A percentile compares a stretch with the other conserved stretches of the same genome.
phyloP scores from a whole-genome alignment of 2,113 vertebrate species.

The Siniperca chuatsi region DNA sequence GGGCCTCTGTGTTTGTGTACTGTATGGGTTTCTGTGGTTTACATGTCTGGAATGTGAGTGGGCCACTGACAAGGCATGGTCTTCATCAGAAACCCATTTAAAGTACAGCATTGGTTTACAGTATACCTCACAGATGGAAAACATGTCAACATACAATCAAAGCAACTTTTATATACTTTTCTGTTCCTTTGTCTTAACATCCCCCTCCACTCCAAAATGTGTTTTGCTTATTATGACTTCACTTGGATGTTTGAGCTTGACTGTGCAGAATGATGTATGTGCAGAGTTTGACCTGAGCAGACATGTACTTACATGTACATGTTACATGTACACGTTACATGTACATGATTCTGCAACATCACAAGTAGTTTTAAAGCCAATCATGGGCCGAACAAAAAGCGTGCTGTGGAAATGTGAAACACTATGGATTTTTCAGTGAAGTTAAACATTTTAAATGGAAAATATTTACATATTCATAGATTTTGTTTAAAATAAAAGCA shows the following conservation, averaged over 20 bases:
- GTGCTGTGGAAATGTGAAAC: neutral
- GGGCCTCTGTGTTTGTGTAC: slow-evolving; percentile 25
- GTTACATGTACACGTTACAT: too few species aligned
- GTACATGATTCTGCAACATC: neutral
- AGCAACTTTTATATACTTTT: neutral
- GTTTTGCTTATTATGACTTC: neutral
- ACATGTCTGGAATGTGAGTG: slow-evolving; percentile 63
- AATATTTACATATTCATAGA: neutral
- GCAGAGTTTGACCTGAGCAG: neutral
- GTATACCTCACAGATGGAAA: neutral
- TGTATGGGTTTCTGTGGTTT: slow-evolving; percentile 34
- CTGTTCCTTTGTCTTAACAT: neutral
- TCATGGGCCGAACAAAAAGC: neutral
- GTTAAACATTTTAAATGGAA: neutral
- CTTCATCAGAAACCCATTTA: slow-evolving; percentile 25
- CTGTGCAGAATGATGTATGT: neutral
- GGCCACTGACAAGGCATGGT: slow-evolving; percentile 41
- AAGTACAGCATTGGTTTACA: neutral
- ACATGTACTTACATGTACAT: neutral
- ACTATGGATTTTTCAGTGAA: neutral
- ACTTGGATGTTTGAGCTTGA: neutral
- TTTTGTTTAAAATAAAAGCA: neutral
- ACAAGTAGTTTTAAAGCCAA: neutral
- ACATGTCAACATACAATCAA: neutral
- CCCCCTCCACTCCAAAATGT: too few species aligned